phyloP scores from a whole-genome alignment of 92 coral and sea anemone genomes.

The Porites cylindrica region DNA sequence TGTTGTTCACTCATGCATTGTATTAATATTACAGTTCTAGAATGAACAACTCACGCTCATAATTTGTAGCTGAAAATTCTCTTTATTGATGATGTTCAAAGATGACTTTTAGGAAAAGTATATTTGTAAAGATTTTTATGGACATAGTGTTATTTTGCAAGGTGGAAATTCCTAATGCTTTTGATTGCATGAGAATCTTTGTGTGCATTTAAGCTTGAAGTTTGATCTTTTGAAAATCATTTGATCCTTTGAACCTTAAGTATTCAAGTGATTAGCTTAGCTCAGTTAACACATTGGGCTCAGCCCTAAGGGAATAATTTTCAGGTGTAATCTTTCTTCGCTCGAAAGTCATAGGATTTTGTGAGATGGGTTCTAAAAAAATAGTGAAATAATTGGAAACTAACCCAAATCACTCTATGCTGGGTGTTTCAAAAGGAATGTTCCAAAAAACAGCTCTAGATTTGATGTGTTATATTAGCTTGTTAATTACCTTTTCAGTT shows the following conservation, averaged over 20 bases:
- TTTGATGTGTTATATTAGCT: background rate
- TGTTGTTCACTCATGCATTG: background rate
- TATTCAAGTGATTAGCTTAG: slow-evolving; percentile 22
- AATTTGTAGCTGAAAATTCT: too few relatives aligned
- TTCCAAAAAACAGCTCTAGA: background rate
- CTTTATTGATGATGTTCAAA: too few relatives aligned
- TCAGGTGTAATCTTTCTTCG: background rate
- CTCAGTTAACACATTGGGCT: slow-evolving; percentile 21
- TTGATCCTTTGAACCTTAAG: slow-evolving; percentile 12
- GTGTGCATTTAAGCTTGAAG: slow-evolving; percentile 24
- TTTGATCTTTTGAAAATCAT: slow-evolving; percentile 12
- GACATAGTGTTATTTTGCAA: background rate
- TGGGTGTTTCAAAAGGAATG: too few relatives aligned
- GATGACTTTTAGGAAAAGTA: too few relatives aligned
- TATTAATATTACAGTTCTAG: too few relatives aligned
- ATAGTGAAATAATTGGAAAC: background rate
- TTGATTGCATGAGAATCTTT: slow-evolving; percentile 22
- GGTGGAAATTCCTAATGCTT: background rate
- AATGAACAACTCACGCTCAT: too few relatives aligned
- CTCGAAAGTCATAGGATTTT: background rate
- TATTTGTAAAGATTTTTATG: too few relatives aligned
- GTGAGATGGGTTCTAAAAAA: background rate
- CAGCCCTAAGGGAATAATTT: background rate
- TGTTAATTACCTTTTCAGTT: slow-evolving; percentile 8
- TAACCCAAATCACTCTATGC: background rate